Percentiles rank a stretch among this genome's conserved stretches.
These are phyloP conservation scores for Odontesthes bonariensis DNA, from an alignment of 2,113 vertebrate genomes.

Conservation along the genomic window DNA sequence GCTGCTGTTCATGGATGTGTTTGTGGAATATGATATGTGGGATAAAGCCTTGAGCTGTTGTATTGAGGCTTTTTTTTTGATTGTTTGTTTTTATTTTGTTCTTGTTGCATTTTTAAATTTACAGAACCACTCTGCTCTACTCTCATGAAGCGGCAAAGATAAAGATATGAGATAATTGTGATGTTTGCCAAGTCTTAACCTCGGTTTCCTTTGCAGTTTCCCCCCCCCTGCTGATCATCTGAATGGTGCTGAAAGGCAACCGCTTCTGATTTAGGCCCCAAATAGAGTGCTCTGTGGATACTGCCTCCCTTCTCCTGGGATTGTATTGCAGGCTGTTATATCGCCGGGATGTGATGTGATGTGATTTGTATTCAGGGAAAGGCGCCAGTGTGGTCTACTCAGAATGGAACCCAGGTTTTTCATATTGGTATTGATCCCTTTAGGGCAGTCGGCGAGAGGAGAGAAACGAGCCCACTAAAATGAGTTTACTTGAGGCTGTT, in stretches of 20 bases:
- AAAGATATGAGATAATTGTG: conserved; percentile 63
- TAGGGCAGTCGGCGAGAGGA: conserved; percentile 71
- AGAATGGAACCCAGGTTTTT: conserved; percentile 84
- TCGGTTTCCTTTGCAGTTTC: conserved; percentile 41
- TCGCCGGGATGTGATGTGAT: conserved; percentile 62
- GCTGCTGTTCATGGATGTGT: conserved; percentile 36
- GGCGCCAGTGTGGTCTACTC: conserved; percentile 73
- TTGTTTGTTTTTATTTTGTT: conserved; percentile 4
- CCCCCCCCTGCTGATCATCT: conserved; percentile 57
- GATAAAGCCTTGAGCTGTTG: conserved; percentile 56
- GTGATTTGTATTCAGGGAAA: conserved; percentile 84
- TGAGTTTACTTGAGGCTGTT: conserved; percentile 83
- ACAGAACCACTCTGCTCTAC: conserved; percentile 24
- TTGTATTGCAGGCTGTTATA: conserved; percentile 65
- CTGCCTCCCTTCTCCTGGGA: conserved; percentile 60
- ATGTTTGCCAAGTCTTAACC: conserved; percentile 68
- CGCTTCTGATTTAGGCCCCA: conserved; percentile 65
- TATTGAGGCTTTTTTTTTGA: neutral
- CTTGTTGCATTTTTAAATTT: conserved; percentile 14
- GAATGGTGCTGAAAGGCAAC: conserved; percentile 64
- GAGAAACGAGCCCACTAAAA: conserved; percentile 77
- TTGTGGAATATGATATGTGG: conserved; percentile 40
- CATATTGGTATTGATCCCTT: conserved; percentile 85
- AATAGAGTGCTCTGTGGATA: conserved; percentile 68
- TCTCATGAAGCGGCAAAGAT: conserved; percentile 37